Evolutionary conservation across 1,140 invertebrate species (phyloP), one percentile per base, ranked within the genome.

Genomic region (Lepidurus packardi): DNA sequence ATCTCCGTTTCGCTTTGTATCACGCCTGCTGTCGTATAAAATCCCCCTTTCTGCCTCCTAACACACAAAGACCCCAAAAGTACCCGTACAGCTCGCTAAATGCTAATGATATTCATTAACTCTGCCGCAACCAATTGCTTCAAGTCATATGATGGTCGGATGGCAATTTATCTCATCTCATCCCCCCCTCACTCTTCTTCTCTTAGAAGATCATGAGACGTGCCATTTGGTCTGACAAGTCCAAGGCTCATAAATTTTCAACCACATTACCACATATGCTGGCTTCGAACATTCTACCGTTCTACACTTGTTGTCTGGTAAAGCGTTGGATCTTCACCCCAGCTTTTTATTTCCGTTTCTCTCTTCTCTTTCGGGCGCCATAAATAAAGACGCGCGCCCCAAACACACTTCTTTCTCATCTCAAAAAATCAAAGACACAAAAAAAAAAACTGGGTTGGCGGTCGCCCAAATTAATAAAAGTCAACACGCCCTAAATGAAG

Each of bases 201-300:
- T 13, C 13, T 21, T 65, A 43, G n/a, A 73, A 43, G 43, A 78
- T 47, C 24, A 78, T 74, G 45, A 74, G 73, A 75, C n/a, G 42
- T 74, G 21, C 73, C 44, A 78, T 43, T 78, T 75, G 43, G 65
- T 74, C 25, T 75, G 34, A 41, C 25, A 65, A 65, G 53, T 78
- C 16, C 65, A 21, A 45, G 45, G 43, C n/a, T 73, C 41, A 78
- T 73, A 78, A 21, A 44, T 65, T 65, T 65, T 65, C 53, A 65
- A 13, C 53, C 53, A 65, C 53, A 65, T 65, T 21, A 65, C 53
- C 53, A 65, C 8, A 65, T 16, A 10, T 16, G 16, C 16, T 11
- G 10, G 45, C 45, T 47, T 47, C 16, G 45, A 10, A 47, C 10
- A 65, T 7, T 13, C 53, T 7, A n/a, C 53, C 53, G 21, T 65